These are phyloP conservation scores for Triops cancriformis DNA, from an alignment of 1,140 invertebrate genomes.

Conservation along the genomic window DNA sequence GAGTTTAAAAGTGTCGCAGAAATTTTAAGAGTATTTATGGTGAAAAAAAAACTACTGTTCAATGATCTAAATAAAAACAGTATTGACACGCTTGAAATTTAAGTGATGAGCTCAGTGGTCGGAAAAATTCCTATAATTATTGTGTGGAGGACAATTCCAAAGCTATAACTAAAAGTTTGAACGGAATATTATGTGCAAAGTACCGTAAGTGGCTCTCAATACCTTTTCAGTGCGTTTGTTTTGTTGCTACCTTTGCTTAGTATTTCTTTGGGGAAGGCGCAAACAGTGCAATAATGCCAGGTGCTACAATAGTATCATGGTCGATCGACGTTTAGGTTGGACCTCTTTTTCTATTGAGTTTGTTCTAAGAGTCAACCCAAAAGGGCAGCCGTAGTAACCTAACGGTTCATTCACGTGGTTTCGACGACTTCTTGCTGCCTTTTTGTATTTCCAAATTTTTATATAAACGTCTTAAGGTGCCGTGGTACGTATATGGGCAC, in stretches of 20 bases:
- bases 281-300: no score
- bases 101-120: no score
- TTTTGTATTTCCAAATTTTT: neutral
- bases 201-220: neutral
- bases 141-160: no score
- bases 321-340: no score
- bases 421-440: neutral
- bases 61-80: no score
- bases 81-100: no score
- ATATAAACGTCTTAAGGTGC: neutral
- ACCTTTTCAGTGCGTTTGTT: neutral
- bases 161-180: neutral
- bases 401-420: neutral
- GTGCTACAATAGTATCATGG: no score
- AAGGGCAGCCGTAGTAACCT: neutral
- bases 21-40: no score
- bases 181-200: constrained; percentile 4
- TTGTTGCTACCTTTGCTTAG: neutral
- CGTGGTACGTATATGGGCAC: neutral
- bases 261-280: no score
- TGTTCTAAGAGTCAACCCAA: neutral
- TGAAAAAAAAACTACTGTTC: no score
- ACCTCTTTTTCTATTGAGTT: neutral
- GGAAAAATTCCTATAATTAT: no score
- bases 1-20: no score